A percentile compares a stretch with the other conserved stretches of the same genome.
Evolutionary conservation across 2,797 vertebrate genomes (phyloP).

Genomic region (Pangasius krempfi): DNA sequence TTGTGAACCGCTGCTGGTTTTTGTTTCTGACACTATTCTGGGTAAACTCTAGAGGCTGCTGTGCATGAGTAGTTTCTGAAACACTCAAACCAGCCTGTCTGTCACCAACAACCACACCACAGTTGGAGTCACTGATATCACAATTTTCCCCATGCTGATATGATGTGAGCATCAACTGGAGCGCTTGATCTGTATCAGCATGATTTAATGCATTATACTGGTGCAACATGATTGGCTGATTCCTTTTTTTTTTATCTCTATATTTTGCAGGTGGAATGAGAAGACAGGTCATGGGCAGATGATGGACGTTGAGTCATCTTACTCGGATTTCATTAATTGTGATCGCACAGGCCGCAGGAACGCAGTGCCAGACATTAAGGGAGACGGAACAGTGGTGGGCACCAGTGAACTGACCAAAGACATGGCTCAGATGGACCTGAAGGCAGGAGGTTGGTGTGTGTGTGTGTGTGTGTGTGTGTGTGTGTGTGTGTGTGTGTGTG

Average conservation of each 20-base stretch:
- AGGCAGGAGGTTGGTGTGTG: conserved; percentile 71
- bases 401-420: conserved; percentile 86
- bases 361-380: conserved; percentile 89
- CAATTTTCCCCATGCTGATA: not conserved
- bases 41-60: not conserved
- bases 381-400: conserved; percentile 74
- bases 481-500: not conserved
- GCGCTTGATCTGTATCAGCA: not conserved
- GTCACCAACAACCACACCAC: not conserved
- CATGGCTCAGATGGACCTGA: conserved; percentile 83
- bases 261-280: conserved; percentile 69
- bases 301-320: conserved; percentile 96
- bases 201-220: not conserved
- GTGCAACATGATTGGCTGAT: not conserved
- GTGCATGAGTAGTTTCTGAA: not conserved
- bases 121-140: not conserved
- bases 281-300: conserved; percentile 84
- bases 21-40: not conserved
- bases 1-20: not conserved
- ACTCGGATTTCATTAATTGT: conserved; percentile 94
- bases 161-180: not conserved
- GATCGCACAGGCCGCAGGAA: conserved; percentile 95
- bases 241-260: conserved; percentile 10
- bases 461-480: not conserved
- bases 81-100: not conserved